These are phyloP conservation scores for Semotilus atromaculatus DNA, from an alignment of 2,797 vertebrate species.

Conservation along the genomic window DNA sequence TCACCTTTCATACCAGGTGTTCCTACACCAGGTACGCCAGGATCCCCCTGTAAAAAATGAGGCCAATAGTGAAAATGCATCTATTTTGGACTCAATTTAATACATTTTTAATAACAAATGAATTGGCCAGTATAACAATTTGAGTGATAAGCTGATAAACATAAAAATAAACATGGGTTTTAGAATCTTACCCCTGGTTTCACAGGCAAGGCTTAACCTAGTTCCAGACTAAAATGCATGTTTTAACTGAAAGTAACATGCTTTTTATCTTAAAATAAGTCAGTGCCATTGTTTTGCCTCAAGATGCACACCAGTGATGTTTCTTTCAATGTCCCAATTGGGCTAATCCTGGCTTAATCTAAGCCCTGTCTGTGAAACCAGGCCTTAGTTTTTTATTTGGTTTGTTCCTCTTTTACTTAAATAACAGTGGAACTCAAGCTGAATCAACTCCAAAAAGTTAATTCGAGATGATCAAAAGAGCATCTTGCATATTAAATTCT, in stretches of 20 bases:
- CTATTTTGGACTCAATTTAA: background rate
- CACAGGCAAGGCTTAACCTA: too few relatives aligned
- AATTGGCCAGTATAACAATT: background rate
- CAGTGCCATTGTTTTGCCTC: too few relatives aligned
- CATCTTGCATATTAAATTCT: background rate
- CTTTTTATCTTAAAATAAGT: too few relatives aligned
- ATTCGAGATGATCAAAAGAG: background rate
- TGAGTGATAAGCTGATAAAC: background rate
- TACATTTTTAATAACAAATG: background rate
- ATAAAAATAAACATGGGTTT: background rate
- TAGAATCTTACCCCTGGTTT: background rate
- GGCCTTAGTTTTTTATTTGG: background rate
- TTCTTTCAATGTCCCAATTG: background rate
- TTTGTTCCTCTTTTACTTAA: background rate
- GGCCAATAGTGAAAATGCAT: conserved; percentile 1
- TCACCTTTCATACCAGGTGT: conserved; percentile 74
- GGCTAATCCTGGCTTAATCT: background rate
- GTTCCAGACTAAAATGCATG: too few relatives aligned
- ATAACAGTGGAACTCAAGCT: background rate
- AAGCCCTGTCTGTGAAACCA: too few relatives aligned
- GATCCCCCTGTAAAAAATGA: conserved; percentile 69
- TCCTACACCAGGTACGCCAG: conserved; percentile 70
- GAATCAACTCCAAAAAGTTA: background rate
- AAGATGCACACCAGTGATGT: background rate
- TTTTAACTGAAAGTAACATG: too few relatives aligned